These are phyloP conservation scores for Agraylea sexmaculata DNA, from an alignment of 1,140 invertebrate genomes.

Conservation along the genomic window DNA sequence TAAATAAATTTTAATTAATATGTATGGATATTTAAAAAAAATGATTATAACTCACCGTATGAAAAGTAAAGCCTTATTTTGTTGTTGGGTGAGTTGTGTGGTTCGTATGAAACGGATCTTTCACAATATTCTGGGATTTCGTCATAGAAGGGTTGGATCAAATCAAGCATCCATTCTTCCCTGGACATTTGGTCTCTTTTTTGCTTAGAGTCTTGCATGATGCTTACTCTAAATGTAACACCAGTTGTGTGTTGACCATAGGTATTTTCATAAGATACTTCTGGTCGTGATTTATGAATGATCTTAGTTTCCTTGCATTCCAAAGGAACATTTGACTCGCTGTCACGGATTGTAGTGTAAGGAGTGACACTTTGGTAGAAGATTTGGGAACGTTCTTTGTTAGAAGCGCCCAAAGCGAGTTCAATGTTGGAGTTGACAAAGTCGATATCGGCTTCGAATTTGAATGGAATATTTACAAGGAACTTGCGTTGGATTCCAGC, in stretches of 20 bases:
- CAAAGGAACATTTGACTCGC: constrained; percentile 37
- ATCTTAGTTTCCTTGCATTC: constrained; percentile 31
- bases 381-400: constrained; percentile 37
- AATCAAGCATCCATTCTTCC: neutral
- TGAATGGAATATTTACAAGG: constrained; percentile 42
- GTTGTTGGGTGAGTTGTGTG: constrained; percentile 10
- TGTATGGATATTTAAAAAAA: neutral
- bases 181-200: constrained; percentile 19
- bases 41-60: constrained; percentile 11
- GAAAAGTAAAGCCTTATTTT: constrained; percentile 5
- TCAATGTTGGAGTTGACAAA: constrained; percentile 30
- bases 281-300: constrained; percentile 26
- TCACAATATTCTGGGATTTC: neutral
- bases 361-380: constrained; percentile 45
- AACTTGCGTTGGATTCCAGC: constrained; percentile 46
- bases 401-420: constrained; percentile 34
- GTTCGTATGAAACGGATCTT: constrained; percentile 5
- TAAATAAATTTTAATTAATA: neutral
- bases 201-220: constrained; percentile 34
- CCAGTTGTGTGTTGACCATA: constrained; percentile 31
- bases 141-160: constrained; percentile 3
- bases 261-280: constrained; percentile 25
- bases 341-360: constrained; percentile 43
- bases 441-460: constrained; percentile 33
- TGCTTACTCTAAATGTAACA: constrained; percentile 36